These are phyloP conservation scores for Hyposmocoma kahamanoa DNA, from an alignment of 1,140 invertebrate genomes.

Conservation along the genomic window DNA sequence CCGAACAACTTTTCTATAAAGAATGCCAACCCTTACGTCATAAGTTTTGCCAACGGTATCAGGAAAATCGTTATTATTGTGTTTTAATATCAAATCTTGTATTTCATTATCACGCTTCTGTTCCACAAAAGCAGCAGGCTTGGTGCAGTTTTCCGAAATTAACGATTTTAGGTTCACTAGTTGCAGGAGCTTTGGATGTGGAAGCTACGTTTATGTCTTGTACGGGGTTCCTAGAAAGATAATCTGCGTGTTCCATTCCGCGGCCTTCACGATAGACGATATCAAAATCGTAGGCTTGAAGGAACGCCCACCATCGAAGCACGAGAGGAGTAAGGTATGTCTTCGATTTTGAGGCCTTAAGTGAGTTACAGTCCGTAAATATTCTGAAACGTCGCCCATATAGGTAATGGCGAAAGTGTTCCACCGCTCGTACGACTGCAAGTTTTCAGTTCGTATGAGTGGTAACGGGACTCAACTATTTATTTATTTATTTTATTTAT, in stretches of 20 bases:
- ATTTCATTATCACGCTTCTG: neutral
- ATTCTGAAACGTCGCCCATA: neutral
- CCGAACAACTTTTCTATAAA: constrained; percentile 11
- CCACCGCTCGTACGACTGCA: neutral
- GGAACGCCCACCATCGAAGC: no score
- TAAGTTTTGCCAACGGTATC: neutral
- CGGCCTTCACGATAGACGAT: neutral
- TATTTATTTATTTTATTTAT: no score
- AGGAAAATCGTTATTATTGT: neutral
- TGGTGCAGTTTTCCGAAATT: neutral
- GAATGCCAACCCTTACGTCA: constrained; percentile 12
- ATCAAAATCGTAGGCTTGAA: neutral
- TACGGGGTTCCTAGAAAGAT: neutral
- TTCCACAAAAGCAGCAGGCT: neutral
- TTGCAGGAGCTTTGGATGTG: neutral
- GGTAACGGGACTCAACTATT: neutral
- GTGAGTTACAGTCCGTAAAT: neutral
- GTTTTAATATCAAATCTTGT: neutral
- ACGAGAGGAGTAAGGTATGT: neutral
- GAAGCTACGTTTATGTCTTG: neutral
- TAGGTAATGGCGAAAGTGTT: neutral
- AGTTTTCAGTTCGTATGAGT: constrained; percentile 1
- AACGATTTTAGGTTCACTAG: neutral
- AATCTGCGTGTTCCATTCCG: neutral
- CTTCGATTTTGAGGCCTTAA: neutral